phyloP scores from a whole-genome alignment of 2,797 vertebrate genomes.

The Schizopygopsis pylzovi region DNA sequence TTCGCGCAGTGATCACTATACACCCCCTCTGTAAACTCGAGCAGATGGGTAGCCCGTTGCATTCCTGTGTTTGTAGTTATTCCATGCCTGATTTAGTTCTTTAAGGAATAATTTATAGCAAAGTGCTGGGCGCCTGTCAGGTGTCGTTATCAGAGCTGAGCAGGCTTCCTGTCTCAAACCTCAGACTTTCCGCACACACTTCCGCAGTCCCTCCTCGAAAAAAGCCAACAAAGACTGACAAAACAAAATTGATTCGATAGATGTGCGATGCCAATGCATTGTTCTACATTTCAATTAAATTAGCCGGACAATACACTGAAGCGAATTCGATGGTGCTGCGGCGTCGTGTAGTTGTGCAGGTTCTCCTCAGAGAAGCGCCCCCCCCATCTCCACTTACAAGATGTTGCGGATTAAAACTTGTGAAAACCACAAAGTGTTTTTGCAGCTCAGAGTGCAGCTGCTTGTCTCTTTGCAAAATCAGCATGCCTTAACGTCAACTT shows the following conservation, averaged over 20 bases:
- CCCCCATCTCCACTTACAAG: slow-evolving; percentile 34
- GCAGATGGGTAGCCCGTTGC: not conserved
- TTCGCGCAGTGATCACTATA: not conserved
- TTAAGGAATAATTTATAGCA: slow-evolving; percentile 79
- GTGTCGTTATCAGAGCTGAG: slow-evolving; percentile 84
- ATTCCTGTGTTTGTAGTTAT: slow-evolving; percentile 28
- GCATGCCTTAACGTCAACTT: slow-evolving; percentile 76
- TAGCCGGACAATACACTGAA: slow-evolving; percentile 14
- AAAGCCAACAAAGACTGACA: slow-evolving; percentile 66
- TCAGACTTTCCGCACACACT: slow-evolving; percentile 84
- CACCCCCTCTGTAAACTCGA: not conserved
- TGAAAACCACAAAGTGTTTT: slow-evolving; percentile 74
- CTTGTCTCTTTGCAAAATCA: slow-evolving; percentile 79
- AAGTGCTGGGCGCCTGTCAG: slow-evolving; percentile 77
- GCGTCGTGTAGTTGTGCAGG: not conserved
- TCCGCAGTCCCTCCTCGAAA: slow-evolving; percentile 73
- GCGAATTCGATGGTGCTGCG: not conserved
- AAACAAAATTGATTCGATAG: slow-evolving; percentile 62
- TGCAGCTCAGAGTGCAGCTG: slow-evolving; percentile 74
- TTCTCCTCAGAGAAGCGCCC: slow-evolving; percentile 26
- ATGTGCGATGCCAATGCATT: slow-evolving; percentile 59
- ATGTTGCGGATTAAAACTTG: slow-evolving; percentile 65
- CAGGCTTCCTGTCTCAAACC: slow-evolving; percentile 86
- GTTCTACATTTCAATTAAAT: slow-evolving; percentile 47
- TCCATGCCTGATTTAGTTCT: slow-evolving; percentile 67